Evolutionary conservation across 2,888 invertebrate genomes (phyloP).

Genomic region (Agonopterix alstromeriana): DNA sequence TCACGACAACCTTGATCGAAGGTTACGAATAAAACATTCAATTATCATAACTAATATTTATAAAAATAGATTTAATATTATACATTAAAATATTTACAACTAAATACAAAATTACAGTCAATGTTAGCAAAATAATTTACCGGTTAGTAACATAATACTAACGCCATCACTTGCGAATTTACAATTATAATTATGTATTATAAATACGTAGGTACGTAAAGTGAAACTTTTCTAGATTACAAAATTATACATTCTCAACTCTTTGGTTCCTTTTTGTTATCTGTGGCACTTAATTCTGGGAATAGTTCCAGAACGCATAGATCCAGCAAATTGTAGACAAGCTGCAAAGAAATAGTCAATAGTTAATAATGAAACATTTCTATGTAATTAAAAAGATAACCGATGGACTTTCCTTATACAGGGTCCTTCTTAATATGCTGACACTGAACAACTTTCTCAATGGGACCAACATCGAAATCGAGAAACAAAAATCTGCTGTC

Average conservation of each 20-base stretch:
- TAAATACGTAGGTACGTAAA: constrained; percentile 12
- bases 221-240: constrained; percentile 4
- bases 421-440: too few relatives aligned
- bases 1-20: constrained; percentile 10
- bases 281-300: constrained; percentile 75
- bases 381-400: too few relatives aligned
- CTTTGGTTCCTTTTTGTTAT: constrained; percentile 22
- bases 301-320: constrained; percentile 84
- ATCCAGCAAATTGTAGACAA: constrained; percentile 88
- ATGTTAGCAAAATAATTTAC: constrained; percentile 16
- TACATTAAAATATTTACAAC: constrained; percentile 41
- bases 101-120: constrained; percentile 29
- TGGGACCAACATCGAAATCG: too few relatives aligned
- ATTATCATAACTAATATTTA: constrained; percentile 36
- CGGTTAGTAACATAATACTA: background rate
- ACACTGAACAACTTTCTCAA: too few relatives aligned
- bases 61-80: constrained; percentile 50
- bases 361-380: background rate
- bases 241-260: constrained; percentile 33
- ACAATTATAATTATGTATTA: constrained; percentile 2
- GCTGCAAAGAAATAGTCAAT: constrained; percentile 48
- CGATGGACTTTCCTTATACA: too few relatives aligned
- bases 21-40: constrained; percentile 15
- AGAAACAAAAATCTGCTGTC: too few relatives aligned
- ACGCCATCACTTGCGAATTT: constrained; percentile 9